These are phyloP conservation scores for Musca vetustissima DNA, from an alignment of 1,140 invertebrate genomes.

Conservation along the genomic window DNA sequence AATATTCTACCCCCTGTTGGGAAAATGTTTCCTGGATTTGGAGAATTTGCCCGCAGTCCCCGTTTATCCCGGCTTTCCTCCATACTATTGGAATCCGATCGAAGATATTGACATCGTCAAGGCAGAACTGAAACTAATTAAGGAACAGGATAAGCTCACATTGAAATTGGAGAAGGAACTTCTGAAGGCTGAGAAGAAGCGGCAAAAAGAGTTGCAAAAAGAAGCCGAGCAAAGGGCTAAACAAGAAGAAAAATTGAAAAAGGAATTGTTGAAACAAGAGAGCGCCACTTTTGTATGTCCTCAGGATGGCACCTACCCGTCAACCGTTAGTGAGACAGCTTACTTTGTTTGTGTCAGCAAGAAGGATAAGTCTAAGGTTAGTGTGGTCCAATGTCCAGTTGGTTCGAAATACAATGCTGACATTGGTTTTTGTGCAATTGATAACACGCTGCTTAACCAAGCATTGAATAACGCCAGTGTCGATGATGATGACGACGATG, in stretches of 20 bases:
- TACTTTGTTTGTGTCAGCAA: slow-evolving; percentile 20
- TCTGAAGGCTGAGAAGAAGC: slow-evolving; percentile 42
- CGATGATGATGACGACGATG: not conserved
- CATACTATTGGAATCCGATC: slow-evolving; percentile 5
- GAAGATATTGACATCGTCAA: slow-evolving; percentile 44
- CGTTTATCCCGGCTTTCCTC: not conserved
- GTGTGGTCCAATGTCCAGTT: slow-evolving; percentile 8
- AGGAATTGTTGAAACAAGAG: slow-evolving; percentile 14
- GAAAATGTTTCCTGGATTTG: slow-evolving; percentile 25
- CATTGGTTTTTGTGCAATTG: not conserved
- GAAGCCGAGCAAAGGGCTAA: slow-evolving; percentile 45
- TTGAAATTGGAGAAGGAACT: slow-evolving; percentile 39
- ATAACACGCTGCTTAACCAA: not conserved
- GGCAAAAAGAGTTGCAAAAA: slow-evolving; percentile 43
- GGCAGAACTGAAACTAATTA: slow-evolving; percentile 41
- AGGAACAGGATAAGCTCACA: slow-evolving; percentile 41
- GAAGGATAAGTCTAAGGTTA: slow-evolving; percentile 13
- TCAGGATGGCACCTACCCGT: not conserved
- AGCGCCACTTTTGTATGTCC: slow-evolving; percentile 7
- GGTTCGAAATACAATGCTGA: not conserved
- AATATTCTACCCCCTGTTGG: slow-evolving; percentile 31
- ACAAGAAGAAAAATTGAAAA: slow-evolving; percentile 34
- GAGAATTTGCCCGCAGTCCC: slow-evolving; percentile 4
- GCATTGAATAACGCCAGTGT: not conserved
- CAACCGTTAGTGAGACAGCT: not conserved